These are phyloP conservation scores for Halcyon senegalensis DNA, from an alignment of 2,113 vertebrate genomes.

Conservation along the genomic window DNA sequence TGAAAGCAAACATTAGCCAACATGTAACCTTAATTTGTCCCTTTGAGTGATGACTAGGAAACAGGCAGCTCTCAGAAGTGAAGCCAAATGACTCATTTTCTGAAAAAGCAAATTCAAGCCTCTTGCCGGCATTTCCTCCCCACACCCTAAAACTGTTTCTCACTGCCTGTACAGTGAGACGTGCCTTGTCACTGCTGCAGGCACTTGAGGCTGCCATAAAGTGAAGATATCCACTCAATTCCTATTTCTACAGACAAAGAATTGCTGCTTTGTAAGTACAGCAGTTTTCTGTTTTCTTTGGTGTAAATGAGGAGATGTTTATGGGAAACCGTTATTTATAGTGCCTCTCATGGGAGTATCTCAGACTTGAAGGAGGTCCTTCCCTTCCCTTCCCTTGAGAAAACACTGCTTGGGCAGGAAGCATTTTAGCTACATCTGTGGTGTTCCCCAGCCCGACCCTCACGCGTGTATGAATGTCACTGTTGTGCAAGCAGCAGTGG, in stretches of 20 bases:
- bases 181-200: neutral
- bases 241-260: neutral
- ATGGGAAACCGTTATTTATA: neutral
- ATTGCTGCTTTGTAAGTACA: neutral
- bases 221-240: neutral
- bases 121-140: neutral
- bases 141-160: neutral
- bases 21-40: neutral
- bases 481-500: neutral
- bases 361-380: neutral
- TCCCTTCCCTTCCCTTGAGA: neutral
- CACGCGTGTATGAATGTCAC: neutral
- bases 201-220: neutral
- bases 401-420: neutral
- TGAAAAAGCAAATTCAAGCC: neutral
- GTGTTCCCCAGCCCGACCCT: neutral
- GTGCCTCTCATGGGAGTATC: neutral
- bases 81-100: conserved; percentile 12
- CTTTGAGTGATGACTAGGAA: neutral
- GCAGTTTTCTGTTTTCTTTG: neutral
- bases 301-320: neutral
- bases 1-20: neutral
- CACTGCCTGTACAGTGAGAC: neutral
- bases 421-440: neutral
- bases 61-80: neutral